Base-by-base conservation (phyloP, 2,888 invertebrate species). In the Thalpophila matura region DNA sequence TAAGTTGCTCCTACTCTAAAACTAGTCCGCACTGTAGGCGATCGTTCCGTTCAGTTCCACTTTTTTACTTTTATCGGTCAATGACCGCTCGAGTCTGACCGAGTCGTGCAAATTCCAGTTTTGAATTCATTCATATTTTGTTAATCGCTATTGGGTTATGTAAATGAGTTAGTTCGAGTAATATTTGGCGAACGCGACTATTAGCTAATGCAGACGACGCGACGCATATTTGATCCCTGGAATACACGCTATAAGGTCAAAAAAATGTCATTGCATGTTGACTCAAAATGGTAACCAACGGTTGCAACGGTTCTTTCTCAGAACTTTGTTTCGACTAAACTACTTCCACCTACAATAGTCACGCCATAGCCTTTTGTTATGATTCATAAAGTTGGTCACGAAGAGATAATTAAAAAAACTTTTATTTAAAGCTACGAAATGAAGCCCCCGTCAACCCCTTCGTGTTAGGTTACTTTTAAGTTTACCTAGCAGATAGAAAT, bases 161-260 rank as follows among this genome's bases (percentile, higher is more conserved):
- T 16, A 18, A 65, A 69, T 64, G 16, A 35, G 46, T 4, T 1
- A 10, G n/a, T n/a, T 9, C 14, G 10, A 22, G n/a, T 49, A 29
- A 18, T 12, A 18, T 14, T 47, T 2, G 35, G 7, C 49, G 33
- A 7, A 27, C 37, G 35, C 16, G 31, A 37, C 12, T n/a, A 22
- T n/a, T 53, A 61, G 53, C 14, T 53, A 26, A 61, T 6, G 6
- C 26, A 27, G n/a, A 33, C n/a, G n/a, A n/a, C n/a, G n/a, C n/a
- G n/a, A 33, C 40, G 14, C 22, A 29, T 12, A 27, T 35, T 27
- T 1, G 3, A 29, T 53, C 66, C 27, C 42, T 29, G 14, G 18
- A 24, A 65, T 12, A 22, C 1, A 20, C 10, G 7, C 16, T 20
- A 7, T 22, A 4, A 63, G 29, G 50, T 40, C 14, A 14, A 65